phyloP scores from a whole-genome alignment of 2,113 vertebrate species.

The Poeciliopsis occidentalis region DNA sequence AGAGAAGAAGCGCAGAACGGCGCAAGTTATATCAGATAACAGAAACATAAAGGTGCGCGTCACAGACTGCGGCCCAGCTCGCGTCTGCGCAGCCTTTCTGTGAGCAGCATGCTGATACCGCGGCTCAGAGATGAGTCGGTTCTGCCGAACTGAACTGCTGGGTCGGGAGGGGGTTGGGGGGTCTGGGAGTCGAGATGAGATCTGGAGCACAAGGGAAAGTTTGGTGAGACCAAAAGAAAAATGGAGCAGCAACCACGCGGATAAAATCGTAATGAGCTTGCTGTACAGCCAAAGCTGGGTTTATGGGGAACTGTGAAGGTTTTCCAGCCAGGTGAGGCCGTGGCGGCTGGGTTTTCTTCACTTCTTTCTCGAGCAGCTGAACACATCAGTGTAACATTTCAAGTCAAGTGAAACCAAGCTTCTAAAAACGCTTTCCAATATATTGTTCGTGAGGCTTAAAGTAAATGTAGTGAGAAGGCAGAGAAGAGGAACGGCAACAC shows the following conservation, averaged over 20 bases:
- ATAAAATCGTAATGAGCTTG: background rate
- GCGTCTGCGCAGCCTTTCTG: slow-evolving; percentile 40
- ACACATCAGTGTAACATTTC: too few species aligned
- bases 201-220: slow-evolving; percentile 13
- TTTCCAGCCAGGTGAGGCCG: too few species aligned
- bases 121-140: slow-evolving; percentile 62
- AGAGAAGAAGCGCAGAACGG: slow-evolving; percentile 48
- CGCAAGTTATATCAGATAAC: slow-evolving; percentile 66
- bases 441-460: too few species aligned
- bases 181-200: slow-evolving; percentile 34
- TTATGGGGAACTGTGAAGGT: too few species aligned
- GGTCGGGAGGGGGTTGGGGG: slow-evolving; percentile 22
- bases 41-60: slow-evolving; percentile 58
- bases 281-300: background rate
- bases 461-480: too few species aligned
- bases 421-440: too few species aligned
- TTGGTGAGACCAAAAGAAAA: background rate
- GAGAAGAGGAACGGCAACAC: too few species aligned
- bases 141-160: slow-evolving; percentile 37
- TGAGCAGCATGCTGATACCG: slow-evolving; percentile 69
- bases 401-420: too few species aligned
- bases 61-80: slow-evolving; percentile 7
- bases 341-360: too few species aligned
- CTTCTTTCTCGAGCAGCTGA: too few species aligned
- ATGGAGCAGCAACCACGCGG: background rate